A percentile compares a stretch with the other conserved stretches of the same genome.
phyloP scores from a whole-genome alignment of 2,113 vertebrate genomes.

The Myrmophylax atrothorax region DNA sequence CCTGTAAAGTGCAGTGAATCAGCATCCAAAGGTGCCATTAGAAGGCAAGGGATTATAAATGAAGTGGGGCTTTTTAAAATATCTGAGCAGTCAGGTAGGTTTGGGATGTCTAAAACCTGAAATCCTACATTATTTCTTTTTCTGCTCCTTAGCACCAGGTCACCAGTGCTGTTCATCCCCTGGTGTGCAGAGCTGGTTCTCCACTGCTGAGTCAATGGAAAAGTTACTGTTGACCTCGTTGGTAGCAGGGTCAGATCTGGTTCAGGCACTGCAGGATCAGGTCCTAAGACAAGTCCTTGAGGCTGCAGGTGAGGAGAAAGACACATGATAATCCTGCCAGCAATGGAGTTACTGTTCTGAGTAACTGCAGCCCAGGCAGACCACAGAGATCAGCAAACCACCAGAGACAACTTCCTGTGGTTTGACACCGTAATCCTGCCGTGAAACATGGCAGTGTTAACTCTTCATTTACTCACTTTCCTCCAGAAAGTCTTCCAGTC shows the following conservation, averaged over 20 bases:
- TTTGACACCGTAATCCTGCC: background rate
- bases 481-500: background rate
- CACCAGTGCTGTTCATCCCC: background rate
- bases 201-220: background rate
- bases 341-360: background rate
- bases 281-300: background rate
- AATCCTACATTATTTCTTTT: background rate
- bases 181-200: background rate
- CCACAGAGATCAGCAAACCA: constrained; percentile 43
- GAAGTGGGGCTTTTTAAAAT: background rate
- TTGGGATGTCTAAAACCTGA: background rate
- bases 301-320: background rate
- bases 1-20: background rate
- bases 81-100: background rate
- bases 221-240: background rate
- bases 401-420: constrained; percentile 33
- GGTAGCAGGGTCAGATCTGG: background rate
- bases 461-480: background rate
- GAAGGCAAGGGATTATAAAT: background rate
- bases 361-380: background rate
- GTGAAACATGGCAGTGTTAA: background rate
- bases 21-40: background rate
- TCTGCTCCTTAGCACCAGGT: background rate
- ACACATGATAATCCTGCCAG: background rate
- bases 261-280: background rate